Evolutionary conservation across 2,797 vertebrate genomes (phyloP).

Genomic region (Iguana delicatissima): DNA sequence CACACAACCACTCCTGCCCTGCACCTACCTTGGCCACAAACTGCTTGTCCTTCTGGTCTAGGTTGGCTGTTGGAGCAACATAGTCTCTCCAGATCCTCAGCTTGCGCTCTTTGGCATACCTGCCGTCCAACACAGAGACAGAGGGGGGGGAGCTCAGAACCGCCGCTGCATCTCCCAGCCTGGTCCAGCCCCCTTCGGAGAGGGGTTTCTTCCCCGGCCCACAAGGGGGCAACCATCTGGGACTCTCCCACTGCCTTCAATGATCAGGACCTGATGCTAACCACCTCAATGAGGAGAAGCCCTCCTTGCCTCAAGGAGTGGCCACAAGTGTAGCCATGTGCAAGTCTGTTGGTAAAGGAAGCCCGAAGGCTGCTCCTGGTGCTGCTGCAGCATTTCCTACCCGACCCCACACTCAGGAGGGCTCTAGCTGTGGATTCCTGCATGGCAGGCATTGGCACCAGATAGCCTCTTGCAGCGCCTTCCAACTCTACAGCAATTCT

Average conservation of each 20-base stretch:
- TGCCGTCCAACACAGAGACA: conserved; percentile 61
- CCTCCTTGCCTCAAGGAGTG: no score
- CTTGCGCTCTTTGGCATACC: conserved; percentile 95
- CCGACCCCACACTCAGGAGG: no score
- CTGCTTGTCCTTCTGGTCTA: conserved; percentile 97
- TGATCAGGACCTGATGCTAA: neutral
- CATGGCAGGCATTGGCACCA: no score
- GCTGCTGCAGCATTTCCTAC: no score
- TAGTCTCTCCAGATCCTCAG: conserved; percentile 98
- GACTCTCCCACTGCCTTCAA: neutral
- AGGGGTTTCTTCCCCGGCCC: neutral
- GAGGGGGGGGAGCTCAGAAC: neutral
- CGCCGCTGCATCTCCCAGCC: neutral
- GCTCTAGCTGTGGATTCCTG: no score
- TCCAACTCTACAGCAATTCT: no score
- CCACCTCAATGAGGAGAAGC: no score
- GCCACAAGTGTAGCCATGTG: no score
- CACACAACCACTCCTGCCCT: neutral
- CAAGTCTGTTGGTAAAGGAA: no score
- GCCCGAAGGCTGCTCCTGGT: no score
- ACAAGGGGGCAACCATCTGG: neutral
- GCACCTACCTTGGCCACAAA: conserved; percentile 94
- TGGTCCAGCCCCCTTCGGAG: no score
- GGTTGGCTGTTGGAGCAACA: conserved; percentile 94
- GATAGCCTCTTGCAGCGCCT: no score